Percentiles rank a stretch among this genome's conserved stretches.
Evolutionary conservation across 1,140 invertebrate species (phyloP).

Genomic region (Trichomalopsis sarcophagae): DNA sequence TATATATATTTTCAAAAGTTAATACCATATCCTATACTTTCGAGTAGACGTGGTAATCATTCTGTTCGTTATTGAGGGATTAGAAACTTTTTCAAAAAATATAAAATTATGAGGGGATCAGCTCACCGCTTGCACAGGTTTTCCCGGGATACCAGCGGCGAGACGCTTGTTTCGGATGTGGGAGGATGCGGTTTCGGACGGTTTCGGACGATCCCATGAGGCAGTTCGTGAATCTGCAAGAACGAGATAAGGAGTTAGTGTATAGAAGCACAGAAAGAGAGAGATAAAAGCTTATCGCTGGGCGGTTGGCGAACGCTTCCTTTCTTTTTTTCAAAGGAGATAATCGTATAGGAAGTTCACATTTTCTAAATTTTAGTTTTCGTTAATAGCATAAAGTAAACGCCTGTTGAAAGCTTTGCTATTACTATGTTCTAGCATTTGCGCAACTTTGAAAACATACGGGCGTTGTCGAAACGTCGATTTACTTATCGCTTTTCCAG

Average conservation of each 20-base stretch:
- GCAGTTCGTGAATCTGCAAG: not conserved
- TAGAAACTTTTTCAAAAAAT: no score
- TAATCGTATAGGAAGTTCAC: no score
- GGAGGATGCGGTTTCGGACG: not conserved
- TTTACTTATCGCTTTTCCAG: not conserved
- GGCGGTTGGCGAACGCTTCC: constrained; percentile 8
- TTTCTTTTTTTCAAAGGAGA: not conserved
- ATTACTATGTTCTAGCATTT: not conserved
- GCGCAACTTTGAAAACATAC: constrained; percentile 2
- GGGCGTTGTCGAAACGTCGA: not conserved
- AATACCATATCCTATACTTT: no score
- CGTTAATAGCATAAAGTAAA: no score
- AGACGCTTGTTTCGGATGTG: constrained; percentile 5
- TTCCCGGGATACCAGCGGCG: not conserved
- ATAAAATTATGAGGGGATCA: not conserved
- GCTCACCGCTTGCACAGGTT: constrained; percentile 11
- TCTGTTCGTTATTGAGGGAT: no score
- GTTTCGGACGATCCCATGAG: not conserved
- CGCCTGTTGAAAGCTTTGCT: no score
- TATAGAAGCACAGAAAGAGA: not conserved
- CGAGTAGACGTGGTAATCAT: no score
- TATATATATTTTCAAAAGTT: not conserved
- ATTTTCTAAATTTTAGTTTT: no score
- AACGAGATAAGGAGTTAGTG: not conserved
- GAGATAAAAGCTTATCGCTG: constrained; percentile 33